Conservation (phyloP, 2,113 vertebrate species). For the Ptilonorhynchus violaceus region DNA sequence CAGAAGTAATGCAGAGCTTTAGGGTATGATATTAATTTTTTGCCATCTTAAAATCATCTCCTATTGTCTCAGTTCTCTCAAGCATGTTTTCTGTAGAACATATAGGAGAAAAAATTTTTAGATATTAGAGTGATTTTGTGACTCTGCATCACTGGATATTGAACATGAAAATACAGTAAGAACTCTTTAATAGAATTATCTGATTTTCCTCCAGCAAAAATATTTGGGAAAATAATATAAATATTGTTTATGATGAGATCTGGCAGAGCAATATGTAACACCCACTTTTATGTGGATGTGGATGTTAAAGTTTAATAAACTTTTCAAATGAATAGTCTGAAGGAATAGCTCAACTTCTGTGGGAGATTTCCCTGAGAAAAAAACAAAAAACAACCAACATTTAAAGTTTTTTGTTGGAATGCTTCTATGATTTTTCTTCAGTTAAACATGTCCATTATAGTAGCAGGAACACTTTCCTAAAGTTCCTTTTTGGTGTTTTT, state of each 20-base stretch:
- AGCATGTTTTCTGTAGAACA: not conserved
- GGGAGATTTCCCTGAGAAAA: not conserved
- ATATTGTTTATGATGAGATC: not conserved
- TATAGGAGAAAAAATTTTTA: not conserved
- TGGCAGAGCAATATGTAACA: not conserved
- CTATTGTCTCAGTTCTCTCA: not conserved
- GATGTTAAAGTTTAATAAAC: not conserved
- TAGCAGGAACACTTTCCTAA: not conserved
- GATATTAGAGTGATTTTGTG: not conserved
- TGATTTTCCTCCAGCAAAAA: conserved; percentile 2
- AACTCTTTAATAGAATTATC: not conserved
- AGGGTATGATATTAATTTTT: not conserved
- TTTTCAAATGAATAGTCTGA: not conserved
- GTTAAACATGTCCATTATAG: not conserved
- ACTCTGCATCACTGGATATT: not conserved
- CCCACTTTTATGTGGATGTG: not conserved
- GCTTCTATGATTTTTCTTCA: not conserved
- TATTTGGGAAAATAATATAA: conserved; percentile 3
- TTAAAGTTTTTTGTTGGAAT: not conserved
- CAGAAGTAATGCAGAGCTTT: not conserved
- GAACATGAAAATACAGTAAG: conserved; percentile 10
- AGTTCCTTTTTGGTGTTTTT: conserved; percentile 27
- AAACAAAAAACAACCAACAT: not conserved
- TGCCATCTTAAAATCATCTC: not conserved
- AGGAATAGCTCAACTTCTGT: not conserved